Base-by-base conservation (phyloP, 2,797 vertebrate genomes). In the Galaxias olidus region DNA sequence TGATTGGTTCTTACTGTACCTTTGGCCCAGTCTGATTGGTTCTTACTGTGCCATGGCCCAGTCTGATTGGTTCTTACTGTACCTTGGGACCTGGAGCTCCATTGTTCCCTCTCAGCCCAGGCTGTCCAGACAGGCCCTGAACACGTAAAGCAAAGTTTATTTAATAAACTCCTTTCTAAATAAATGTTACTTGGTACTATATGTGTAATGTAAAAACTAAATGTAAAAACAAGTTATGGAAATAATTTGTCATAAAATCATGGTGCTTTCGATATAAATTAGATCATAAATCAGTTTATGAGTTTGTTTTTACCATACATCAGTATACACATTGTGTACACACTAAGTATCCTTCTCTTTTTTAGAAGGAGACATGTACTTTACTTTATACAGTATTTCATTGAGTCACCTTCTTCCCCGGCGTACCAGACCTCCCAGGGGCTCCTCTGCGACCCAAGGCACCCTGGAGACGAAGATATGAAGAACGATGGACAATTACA, bases 11-110 rank as follows among this genome's bases (percentile, higher is more conserved):
- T 30, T 30, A 30, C 30, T 6, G 2, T 30, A 30, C 30, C 30
- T 30, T 30, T 30, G 30, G 30, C 6, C 3, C 30, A 30, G 30
- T 30, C 30, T 30, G 30, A 30, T 30, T 30, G 30, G 10, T 15
- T 18, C 57, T 17, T 18, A 20, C 19, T 49, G 0, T 73, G 92
- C 91, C 87, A 90, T 91, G 1, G 79, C 6, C 3, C 30, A 30
- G 30, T 30, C 30, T 30, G 30, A 30, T 30, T 30, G 30, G 10
- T 15, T 18, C 57, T 17, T 18, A 20, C 19, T 49, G 0, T 73
- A 92, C 91, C 87, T 90, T 91, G 1, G 79, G 42, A 4, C 89
- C 92, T 55, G 63, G 9, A 54, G 46, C 20, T 71, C 90, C 92
- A 18, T 8, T 62, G 11, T 69, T 82, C 63, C 89, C 91, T 5